A percentile compares a stretch with the other conserved stretches of the same genome.
Evolutionary conservation across 1,140 invertebrate species (phyloP).

Genomic region (Drosophila nasuta): DNA sequence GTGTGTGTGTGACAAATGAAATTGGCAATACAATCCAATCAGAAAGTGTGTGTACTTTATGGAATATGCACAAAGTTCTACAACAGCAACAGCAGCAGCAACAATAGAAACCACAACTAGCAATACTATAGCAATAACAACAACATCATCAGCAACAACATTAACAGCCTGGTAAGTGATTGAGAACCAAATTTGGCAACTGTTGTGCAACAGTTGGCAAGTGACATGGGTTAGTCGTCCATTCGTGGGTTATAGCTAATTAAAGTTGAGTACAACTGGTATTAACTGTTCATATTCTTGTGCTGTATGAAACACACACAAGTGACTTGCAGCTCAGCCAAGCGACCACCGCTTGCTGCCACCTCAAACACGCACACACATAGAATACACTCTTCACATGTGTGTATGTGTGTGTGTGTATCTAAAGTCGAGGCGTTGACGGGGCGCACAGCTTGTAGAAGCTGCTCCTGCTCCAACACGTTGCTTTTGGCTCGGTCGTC

Average conservation of each 20-base stretch:
- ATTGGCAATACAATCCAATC: slow-evolving; percentile 57
- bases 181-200: slow-evolving; percentile 6
- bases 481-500: slow-evolving; percentile 68
- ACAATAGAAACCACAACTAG: slow-evolving; percentile 15
- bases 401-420: slow-evolving; percentile 30
- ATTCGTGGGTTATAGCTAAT: slow-evolving; percentile 51
- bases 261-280: slow-evolving; percentile 73
- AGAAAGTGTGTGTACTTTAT: slow-evolving; percentile 57
- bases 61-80: slow-evolving; percentile 60
- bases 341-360: slow-evolving; percentile 69
- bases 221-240: slow-evolving; percentile 20
- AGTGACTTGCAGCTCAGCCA: slow-evolving; percentile 24
- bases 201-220: slow-evolving; percentile 3
- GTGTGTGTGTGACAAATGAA: slow-evolving; percentile 57
- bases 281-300: slow-evolving; percentile 83
- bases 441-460: slow-evolving; percentile 32
- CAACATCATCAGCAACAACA: slow-evolving; percentile 20
- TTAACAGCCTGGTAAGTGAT: slow-evolving; percentile 53
- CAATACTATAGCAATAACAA: slow-evolving; percentile 16
- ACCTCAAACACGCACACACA: slow-evolving; percentile 45
- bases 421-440: slow-evolving; percentile 59
- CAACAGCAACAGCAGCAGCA: slow-evolving; percentile 41
- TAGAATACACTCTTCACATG: neutral
- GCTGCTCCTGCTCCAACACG: slow-evolving; percentile 58
- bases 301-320: slow-evolving; percentile 56